Evolutionary conservation across 2,797 vertebrate species (phyloP).

Genomic region (Peromyscus eremicus): DNA sequence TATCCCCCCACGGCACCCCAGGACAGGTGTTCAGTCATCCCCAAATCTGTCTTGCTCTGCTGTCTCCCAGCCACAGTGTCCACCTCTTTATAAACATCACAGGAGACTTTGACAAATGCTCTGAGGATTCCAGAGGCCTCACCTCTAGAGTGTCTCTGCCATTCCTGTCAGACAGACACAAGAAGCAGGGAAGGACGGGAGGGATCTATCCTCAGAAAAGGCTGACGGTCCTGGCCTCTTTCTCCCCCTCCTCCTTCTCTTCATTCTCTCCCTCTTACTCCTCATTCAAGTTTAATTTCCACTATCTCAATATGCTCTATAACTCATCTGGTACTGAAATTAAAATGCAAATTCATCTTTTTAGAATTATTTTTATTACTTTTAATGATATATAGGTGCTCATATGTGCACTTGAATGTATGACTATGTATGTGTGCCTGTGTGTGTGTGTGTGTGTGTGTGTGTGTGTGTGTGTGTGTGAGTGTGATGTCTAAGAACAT

Average conservation of each 20-base stretch:
- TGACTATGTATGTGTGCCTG: not conserved
- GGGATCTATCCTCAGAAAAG: not conserved
- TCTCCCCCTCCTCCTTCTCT: not conserved
- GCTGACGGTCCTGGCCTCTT: not conserved
- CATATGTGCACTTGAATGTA: not conserved
- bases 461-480: not conserved
- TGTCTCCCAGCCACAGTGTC: not conserved
- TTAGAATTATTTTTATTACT: not conserved
- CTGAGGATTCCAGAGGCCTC: slow-evolving; percentile 2
- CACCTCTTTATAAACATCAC: slow-evolving; percentile 42
- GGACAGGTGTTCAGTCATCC: not conserved
- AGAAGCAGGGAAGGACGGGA: not conserved
- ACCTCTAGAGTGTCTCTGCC: not conserved
- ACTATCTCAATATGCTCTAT: not conserved
- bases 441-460: not conserved
- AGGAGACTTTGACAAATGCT: slow-evolving; percentile 58
- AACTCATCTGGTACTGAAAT: not conserved
- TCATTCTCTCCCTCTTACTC: not conserved
- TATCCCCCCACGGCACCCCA: not conserved
- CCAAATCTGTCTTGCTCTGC: not conserved
- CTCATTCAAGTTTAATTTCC: not conserved
- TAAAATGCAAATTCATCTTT: not conserved
- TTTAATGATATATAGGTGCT: not conserved
- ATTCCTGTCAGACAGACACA: slow-evolving; percentile 20
- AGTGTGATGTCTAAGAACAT: not conserved